These are phyloP conservation scores for Pyrgus malvae DNA, from an alignment of 2,888 invertebrate genomes.

Conservation along the genomic window DNA sequence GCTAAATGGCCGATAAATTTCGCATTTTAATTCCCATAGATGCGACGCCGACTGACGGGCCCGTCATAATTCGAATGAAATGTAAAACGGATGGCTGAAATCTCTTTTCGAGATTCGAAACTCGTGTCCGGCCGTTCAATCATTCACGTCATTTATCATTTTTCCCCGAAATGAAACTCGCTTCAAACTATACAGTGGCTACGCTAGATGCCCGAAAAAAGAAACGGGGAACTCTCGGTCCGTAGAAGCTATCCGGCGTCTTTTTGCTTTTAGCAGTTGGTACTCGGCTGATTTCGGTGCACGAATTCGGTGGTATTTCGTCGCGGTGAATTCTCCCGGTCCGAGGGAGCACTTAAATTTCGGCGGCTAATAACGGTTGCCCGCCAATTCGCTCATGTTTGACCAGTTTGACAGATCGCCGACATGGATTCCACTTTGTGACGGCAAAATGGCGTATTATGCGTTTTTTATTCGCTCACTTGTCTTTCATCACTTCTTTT, in stretches of 20 bases:
- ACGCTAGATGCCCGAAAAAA: slow-evolving; percentile 70
- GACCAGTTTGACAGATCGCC: slow-evolving; percentile 80
- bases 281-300: slow-evolving; percentile 49
- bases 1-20: slow-evolving; percentile 60
- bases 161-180: slow-evolving; percentile 67
- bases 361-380: slow-evolving; percentile 57
- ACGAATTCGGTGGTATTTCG: slow-evolving; percentile 48
- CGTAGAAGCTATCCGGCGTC: slow-evolving; percentile 71
- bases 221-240: slow-evolving; percentile 51
- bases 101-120: slow-evolving; percentile 60
- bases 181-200: slow-evolving; percentile 65
- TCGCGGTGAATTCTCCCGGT: slow-evolving; percentile 41
- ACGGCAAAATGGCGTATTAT: slow-evolving; percentile 77
- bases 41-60: slow-evolving; percentile 42
- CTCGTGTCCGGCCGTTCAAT: slow-evolving; percentile 70
- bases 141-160: slow-evolving; percentile 77
- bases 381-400: slow-evolving; percentile 67
- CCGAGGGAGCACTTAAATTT: slow-evolving; percentile 51
- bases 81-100: slow-evolving; percentile 54
- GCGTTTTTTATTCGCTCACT: slow-evolving; percentile 72
- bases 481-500: slow-evolving; percentile 79
- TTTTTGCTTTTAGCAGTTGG: slow-evolving; percentile 70
- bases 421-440: slow-evolving; percentile 75
- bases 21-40: slow-evolving; percentile 65
- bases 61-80: slow-evolving; percentile 47